Evolutionary conservation across 2,888 invertebrate genomes (phyloP).

Genomic region (Heliconius cydno): DNA sequence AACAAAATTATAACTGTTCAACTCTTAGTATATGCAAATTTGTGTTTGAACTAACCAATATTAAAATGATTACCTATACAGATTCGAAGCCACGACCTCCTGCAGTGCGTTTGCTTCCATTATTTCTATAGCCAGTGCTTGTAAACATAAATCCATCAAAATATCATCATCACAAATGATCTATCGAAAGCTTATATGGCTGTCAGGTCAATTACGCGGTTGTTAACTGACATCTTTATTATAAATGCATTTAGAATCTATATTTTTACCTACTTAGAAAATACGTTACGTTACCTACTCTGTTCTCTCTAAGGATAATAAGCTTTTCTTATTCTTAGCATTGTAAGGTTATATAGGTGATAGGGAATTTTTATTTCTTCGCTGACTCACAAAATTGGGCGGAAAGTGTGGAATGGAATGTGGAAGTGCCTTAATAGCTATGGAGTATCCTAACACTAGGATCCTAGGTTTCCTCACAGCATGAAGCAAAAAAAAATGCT

Average conservation of each 20-base stretch:
- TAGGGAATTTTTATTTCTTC: too few species aligned
- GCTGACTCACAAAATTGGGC: too few species aligned
- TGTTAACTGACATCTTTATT: constrained; percentile 1
- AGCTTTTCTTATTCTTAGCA: too few species aligned
- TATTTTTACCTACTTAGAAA: background rate
- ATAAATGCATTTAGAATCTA: background rate
- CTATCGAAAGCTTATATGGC: constrained; percentile 1
- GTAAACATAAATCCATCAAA: constrained; percentile 7
- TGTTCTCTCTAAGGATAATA: too few species aligned
- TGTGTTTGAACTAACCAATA: background rate
- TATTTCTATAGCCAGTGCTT: background rate
- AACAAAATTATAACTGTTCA: background rate
- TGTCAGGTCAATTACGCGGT: constrained; percentile 25
- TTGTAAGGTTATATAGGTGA: too few species aligned
- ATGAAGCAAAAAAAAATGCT: too few species aligned
- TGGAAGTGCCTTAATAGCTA: too few species aligned
- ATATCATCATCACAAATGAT: constrained; percentile 1
- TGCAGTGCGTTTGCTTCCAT: constrained; percentile 3
- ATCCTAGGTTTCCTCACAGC: too few species aligned
- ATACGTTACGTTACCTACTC: background rate
- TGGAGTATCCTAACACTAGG: too few species aligned
- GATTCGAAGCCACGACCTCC: background rate
- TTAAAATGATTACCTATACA: background rate
- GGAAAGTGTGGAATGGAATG: too few species aligned
- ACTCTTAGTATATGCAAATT: background rate